Percentiles rank a stretch among this genome's conserved stretches.
Evolutionary conservation across 2,113 vertebrate genomes (phyloP).

Genomic region (Noturus placidus): DNA sequence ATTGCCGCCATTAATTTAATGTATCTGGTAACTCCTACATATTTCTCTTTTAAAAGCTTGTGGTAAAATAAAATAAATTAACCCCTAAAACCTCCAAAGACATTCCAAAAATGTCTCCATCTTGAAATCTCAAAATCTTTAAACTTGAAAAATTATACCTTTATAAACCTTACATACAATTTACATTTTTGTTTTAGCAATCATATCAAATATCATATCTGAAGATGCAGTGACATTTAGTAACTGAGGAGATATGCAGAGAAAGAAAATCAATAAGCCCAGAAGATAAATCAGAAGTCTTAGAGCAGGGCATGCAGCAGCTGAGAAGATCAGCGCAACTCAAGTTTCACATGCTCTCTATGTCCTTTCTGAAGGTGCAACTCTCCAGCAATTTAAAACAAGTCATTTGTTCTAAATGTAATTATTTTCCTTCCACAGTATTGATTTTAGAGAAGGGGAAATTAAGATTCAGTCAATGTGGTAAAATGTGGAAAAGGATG

Average conservation of each 20-base stretch:
- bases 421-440: background rate
- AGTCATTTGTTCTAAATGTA: background rate
- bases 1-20: background rate
- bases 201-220: slow-evolving; percentile 42
- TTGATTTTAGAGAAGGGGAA: background rate
- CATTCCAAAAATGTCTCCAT: no score
- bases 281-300: slow-evolving; percentile 56
- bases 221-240: slow-evolving; percentile 39
- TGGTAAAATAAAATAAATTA: background rate
- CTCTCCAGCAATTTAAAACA: background rate
- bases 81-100: background rate
- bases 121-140: background rate
- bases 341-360: background rate
- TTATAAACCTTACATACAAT: background rate
- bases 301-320: slow-evolving; percentile 70
- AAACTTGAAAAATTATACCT: background rate
- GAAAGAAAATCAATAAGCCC: slow-evolving; percentile 48
- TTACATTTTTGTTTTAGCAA: background rate
- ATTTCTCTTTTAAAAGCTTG: background rate
- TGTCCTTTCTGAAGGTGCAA: background rate
- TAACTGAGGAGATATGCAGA: slow-evolving; percentile 1
- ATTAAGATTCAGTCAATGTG: background rate
- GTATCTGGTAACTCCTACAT: background rate
- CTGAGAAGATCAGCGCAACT: background rate
- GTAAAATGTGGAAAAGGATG: background rate